Percentiles rank a stretch among this genome's conserved stretches.
Conservation (phyloP, 2,113 vertebrate genomes). For the Greenwoodochromis staneri region DNA sequence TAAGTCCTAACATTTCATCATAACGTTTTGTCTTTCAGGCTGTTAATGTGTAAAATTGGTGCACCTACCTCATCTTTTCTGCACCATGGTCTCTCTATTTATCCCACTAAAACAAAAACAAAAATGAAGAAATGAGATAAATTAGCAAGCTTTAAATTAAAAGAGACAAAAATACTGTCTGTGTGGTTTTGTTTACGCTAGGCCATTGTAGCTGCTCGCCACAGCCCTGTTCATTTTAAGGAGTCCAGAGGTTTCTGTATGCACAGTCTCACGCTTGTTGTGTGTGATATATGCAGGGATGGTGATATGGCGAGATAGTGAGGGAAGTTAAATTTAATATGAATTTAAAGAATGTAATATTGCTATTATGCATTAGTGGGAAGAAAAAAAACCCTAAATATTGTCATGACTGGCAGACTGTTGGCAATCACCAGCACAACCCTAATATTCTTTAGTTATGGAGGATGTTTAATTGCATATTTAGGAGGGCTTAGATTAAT, state of each 20-base stretch:
- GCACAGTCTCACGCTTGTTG: neutral
- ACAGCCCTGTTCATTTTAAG: neutral
- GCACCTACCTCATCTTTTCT: neutral
- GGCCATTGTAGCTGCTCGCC: neutral
- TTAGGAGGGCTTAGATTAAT: neutral
- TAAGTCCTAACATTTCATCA: neutral
- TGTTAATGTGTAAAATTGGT: neutral
- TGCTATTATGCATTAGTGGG: neutral
- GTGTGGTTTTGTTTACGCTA: neutral
- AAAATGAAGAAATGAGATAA: neutral
- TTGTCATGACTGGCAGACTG: neutral
- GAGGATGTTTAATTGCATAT: neutral
- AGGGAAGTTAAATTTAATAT: neutral
- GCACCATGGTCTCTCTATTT: neutral
- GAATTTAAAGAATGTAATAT: neutral
- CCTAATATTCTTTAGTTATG: neutral
- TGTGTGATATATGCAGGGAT: neutral
- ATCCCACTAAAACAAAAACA: neutral
- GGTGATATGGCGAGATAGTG: neutral
- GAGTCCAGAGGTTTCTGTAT: neutral
- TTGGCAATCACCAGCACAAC: neutral
- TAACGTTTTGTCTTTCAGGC: neutral
- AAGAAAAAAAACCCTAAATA: accelerated
- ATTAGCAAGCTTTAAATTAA: neutral
- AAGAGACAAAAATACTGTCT: neutral